A percentile compares a stretch with the other conserved stretches of the same genome.
These are phyloP conservation scores for Parnassius glacialis DNA, from an alignment of 2,888 invertebrate genomes.

Conservation along the genomic window DNA sequence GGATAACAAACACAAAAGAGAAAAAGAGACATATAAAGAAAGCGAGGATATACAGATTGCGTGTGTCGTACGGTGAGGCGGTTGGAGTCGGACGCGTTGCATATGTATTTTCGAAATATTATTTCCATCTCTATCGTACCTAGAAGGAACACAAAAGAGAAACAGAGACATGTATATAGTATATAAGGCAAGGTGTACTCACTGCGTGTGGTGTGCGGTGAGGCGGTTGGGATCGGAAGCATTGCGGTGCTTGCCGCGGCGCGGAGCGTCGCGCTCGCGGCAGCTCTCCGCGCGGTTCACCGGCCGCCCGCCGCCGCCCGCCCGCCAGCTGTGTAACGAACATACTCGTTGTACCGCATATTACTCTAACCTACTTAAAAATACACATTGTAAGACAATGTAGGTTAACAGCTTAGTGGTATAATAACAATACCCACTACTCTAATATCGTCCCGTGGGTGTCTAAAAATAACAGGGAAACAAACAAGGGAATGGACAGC, in stretches of 20 bases:
- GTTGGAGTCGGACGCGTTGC: slow-evolving; percentile 76
- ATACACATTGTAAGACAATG: too few species aligned
- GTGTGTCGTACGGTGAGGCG: slow-evolving; percentile 69
- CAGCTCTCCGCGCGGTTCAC: slow-evolving; percentile 75
- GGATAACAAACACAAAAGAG: too few species aligned
- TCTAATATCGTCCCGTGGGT: too few species aligned
- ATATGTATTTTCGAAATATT: too few species aligned
- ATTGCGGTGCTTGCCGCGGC: slow-evolving; percentile 74
- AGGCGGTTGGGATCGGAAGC: slow-evolving; percentile 75
- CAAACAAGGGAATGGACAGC: too few species aligned
- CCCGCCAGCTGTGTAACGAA: slow-evolving; percentile 13
- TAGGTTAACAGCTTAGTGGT: too few species aligned
- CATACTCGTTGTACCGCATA: background rate
- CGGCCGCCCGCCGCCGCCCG: slow-evolving; percentile 49
- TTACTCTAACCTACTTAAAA: background rate
- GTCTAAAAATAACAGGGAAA: too few species aligned
- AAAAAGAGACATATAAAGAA: too few species aligned
- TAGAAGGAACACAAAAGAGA: too few species aligned
- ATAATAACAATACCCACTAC: too few species aligned
- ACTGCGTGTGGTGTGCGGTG: slow-evolving; percentile 71
- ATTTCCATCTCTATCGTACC: too few species aligned
- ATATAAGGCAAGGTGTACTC: slow-evolving; percentile 38
- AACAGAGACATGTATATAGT: too few species aligned
- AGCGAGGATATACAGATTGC: slow-evolving; percentile 54
- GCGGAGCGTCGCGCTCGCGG: slow-evolving; percentile 70